Conservation (phyloP, 2,888 invertebrate genomes). For the Synanthedon vespiformis region DNA sequence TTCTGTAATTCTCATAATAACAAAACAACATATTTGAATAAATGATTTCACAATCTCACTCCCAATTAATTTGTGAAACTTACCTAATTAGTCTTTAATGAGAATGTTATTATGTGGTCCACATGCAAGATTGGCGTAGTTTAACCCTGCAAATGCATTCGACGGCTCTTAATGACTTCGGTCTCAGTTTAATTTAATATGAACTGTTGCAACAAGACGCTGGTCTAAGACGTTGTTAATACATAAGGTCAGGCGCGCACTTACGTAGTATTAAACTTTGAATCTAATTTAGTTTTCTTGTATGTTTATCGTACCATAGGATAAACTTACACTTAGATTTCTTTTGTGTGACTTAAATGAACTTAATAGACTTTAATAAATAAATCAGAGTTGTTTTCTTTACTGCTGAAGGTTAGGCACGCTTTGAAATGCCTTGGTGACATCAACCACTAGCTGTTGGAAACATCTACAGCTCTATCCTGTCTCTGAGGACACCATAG, state of each 20-base stretch:
- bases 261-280: constrained; percentile 3
- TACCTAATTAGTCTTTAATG: constrained; percentile 3
- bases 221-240: constrained; percentile 49
- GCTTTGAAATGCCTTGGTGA: too few species aligned
- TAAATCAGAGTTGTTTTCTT: too few species aligned
- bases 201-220: constrained; percentile 47
- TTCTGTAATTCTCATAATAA: too few species aligned
- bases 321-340: constrained; percentile 1
- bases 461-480: too few species aligned
- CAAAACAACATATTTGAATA: too few species aligned
- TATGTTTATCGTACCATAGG: too few species aligned
- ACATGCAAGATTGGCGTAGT: constrained; percentile 32
- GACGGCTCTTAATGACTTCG: constrained; percentile 59
- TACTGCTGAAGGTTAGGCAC: too few species aligned
- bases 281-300: constrained; percentile 2
- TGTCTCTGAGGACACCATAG: too few species aligned
- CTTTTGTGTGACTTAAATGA: background rate
- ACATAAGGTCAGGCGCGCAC: constrained; percentile 16
- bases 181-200: constrained; percentile 64
- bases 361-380: constrained; percentile 5
- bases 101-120: constrained; percentile 35
- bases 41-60: too few species aligned
- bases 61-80: background rate
- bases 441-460: too few species aligned
- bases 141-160: constrained; percentile 50